Base-by-base conservation (phyloP, 2,113 vertebrate genomes). In the Micromys minutus region DNA sequence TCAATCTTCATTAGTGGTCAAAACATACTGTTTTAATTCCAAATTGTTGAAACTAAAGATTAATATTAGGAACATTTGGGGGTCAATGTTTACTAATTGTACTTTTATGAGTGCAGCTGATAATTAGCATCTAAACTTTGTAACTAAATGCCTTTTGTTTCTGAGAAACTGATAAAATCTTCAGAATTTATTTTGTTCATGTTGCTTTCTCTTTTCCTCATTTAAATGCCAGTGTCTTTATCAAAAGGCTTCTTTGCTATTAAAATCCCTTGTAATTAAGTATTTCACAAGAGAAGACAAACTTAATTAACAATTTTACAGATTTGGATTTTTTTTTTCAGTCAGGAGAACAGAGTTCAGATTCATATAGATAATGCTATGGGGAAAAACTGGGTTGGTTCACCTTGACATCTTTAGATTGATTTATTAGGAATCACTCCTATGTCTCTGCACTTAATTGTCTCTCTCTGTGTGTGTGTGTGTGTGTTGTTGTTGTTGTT, bases 151-250 rank as follows among this genome's bases (percentile, higher is more conserved):
- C 9, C 81, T 65, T 36, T 87, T 50, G 93, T 89, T 88, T 97
- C 90, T 72, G 59, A 97, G 88, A 97, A 13, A 16, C 87, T 94
- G 87, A 22, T 88, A 95, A 87, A 80, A 39, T 47, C 89, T 87
- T 95, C 65, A 83, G 47, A 93, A 94, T 50, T 79, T 92, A 34
- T 84, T 76, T 65, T 92, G 76, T 93, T 76, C 52, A 72, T 84
- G 42, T 91, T 94, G 85, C 91, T 90, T 22, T 75, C 93, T 9
- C 21, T 94, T 92, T 10, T 74, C 87, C 80, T 94, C 88, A 94
- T 94, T 95, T 96, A 94, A 97, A 97, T 93, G 94, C 95, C 96
- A 97, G 92, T 94, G 55, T 90, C 93, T 87, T 93, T 91, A 94
- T 86, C 88, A 36, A n/a, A 89, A 63, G 65, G 39, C 24, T 95